Percentiles rank a stretch among this genome's conserved stretches.
Evolutionary conservation across 1,140 invertebrate species (phyloP).

Genomic region (Coelopa frigida): DNA sequence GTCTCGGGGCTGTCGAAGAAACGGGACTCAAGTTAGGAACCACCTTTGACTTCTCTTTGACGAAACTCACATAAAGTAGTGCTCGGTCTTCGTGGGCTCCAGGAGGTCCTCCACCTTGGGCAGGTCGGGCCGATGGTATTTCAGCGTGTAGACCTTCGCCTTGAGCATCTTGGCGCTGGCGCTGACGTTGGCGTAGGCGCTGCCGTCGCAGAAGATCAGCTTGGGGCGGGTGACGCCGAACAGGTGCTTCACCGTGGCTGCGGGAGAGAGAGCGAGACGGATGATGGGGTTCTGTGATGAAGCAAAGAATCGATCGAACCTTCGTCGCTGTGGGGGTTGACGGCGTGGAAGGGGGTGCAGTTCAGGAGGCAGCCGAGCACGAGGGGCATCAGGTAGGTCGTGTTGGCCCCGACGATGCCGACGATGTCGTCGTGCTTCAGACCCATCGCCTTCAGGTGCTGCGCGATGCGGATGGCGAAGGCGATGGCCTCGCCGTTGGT

Average conservation of each 20-base stretch:
- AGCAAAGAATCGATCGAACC: constrained; percentile 7
- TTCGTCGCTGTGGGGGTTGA: constrained; percentile 18
- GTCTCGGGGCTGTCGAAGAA: constrained; percentile 24
- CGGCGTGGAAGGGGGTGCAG: constrained; percentile 36
- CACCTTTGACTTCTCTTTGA: no score
- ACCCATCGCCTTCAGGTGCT: constrained; percentile 28
- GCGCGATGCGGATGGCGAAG: constrained; percentile 38
- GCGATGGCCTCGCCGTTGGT: constrained; percentile 38
- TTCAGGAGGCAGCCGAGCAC: constrained; percentile 37
- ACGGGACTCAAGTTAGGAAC: no score
- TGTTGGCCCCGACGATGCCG: constrained; percentile 31
- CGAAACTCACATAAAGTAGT: constrained; percentile 27
- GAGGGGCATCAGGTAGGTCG: constrained; percentile 37
- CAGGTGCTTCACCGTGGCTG: constrained; percentile 34
- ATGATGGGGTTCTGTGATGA: neutral
- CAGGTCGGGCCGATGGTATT: constrained; percentile 27
- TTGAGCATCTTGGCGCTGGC: constrained; percentile 29
- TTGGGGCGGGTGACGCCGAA: constrained; percentile 35
- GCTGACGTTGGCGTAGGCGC: constrained; percentile 24
- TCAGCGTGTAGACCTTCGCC: constrained; percentile 31
- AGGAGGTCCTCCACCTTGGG: constrained; percentile 34
- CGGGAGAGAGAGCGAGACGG: no score
- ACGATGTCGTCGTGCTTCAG: constrained; percentile 39
- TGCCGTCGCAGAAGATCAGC: constrained; percentile 38
- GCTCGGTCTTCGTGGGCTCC: constrained; percentile 31